Evolutionary conservation across 2,113 vertebrate species (phyloP), one percentile per base, ranked within the genome.

Genomic region (Morone chrysops): DNA sequence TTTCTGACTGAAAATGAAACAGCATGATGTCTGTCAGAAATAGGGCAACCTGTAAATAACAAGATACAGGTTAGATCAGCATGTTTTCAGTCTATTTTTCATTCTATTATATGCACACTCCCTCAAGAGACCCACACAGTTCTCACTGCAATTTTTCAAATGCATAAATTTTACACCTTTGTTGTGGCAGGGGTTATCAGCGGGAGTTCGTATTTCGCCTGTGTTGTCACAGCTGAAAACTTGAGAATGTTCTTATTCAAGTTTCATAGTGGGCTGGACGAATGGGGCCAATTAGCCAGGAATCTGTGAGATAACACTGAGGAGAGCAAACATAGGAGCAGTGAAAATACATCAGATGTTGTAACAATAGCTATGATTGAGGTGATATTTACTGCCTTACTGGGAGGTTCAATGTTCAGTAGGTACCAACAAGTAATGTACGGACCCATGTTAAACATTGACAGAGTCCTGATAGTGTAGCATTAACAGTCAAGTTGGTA

Each of bases 391-490:
- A 72, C 12, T 41, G 36, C 69, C 6, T 54, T 56, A 22, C 14
- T 25, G 41, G 36, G 43, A 50, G 70, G 75, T 65, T 1, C 67
- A 84, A 75, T 68, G 67, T 70, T 59, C 71, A 70, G 57, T 31
- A 83, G 75, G 65, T 85, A 70, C 7, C 63, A 83, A 17, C 5
- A 59, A 31, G 31, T 31, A 31, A 60, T 2, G 1, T 31, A 63
- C 10, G 2, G 14, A 18, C 18, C 9, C 18, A 4, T 22, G 90
- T 92, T 81, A 94, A 90, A 88, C 78, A 92, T 90, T 92, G 62
- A 91, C 87, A 73, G 45, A 20, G 48, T 59, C 41, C 25, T 56
- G 60, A 73, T 47, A 47, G 76, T 43, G 10, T 31, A 8, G 16
- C 45, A 36, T 17, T 74, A 50, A 57, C 66, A 70, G 36, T 78